Evolutionary conservation across 2,888 invertebrate genomes (phyloP).

Genomic region (Caenorhabditis becei): DNA sequence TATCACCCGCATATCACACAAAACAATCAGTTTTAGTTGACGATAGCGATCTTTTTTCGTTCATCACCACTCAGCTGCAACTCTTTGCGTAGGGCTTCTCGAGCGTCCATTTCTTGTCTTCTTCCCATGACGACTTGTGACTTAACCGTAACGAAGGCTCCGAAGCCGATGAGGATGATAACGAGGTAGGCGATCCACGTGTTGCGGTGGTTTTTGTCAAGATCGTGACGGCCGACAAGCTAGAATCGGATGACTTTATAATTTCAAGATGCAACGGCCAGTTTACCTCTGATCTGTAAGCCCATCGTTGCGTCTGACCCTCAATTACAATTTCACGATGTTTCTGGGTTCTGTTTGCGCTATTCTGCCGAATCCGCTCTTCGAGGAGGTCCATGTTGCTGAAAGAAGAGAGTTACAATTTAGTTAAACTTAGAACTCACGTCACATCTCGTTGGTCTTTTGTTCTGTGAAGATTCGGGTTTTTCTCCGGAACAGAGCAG

Average conservation of each 20-base stretch:
- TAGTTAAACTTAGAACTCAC: slow-evolving; percentile 40
- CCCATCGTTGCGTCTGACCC: slow-evolving; percentile 73
- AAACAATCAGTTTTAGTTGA: slow-evolving; percentile 30
- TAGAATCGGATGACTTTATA: slow-evolving; percentile 46
- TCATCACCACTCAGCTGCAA: slow-evolving; percentile 71
- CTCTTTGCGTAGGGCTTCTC: slow-evolving; percentile 58
- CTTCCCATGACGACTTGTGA: slow-evolving; percentile 74
- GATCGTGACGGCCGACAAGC: slow-evolving; percentile 70
- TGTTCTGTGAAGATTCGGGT: slow-evolving; percentile 65
- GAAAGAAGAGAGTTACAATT: not conserved
- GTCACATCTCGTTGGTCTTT: slow-evolving; percentile 69
- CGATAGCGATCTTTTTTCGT: slow-evolving; percentile 69
- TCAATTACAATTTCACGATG: slow-evolving; percentile 68
- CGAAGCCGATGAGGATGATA: slow-evolving; percentile 75
- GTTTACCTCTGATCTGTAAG: slow-evolving; percentile 75
- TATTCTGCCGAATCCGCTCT: slow-evolving; percentile 63
- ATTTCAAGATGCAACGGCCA: not conserved
- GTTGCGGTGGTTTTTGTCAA: slow-evolving; percentile 74
- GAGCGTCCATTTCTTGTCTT: slow-evolving; percentile 75
- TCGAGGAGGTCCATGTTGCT: slow-evolving; percentile 75
- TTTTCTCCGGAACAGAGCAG: slow-evolving; percentile 49
- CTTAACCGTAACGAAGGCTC: slow-evolving; percentile 74
- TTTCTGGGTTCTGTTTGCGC: slow-evolving; percentile 15
- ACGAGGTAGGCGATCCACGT: slow-evolving; percentile 75
- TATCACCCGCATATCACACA: slow-evolving; percentile 24